Evolutionary conservation across 2,888 invertebrate species (phyloP).

Genomic region (Euzophera pinguis): DNA sequence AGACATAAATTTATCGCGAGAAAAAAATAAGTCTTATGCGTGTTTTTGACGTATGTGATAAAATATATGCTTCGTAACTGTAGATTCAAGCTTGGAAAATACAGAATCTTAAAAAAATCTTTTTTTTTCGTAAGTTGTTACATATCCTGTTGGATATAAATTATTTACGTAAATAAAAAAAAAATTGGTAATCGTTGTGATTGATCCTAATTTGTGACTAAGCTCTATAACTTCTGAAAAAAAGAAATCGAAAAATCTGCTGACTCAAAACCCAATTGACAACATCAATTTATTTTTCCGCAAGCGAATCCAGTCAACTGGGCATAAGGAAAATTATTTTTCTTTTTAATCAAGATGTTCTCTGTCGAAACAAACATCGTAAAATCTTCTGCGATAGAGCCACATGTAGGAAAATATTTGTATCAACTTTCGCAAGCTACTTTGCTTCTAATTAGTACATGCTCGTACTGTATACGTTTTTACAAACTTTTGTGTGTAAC

Average conservation of each 20-base stretch:
- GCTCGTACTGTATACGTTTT: too few relatives aligned
- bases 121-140: background rate
- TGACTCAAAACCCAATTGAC: background rate
- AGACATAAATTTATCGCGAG: background rate
- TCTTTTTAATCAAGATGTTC: conserved; percentile 38
- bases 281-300: conserved; percentile 7
- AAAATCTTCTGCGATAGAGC: conserved; percentile 35
- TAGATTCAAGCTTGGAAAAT: background rate
- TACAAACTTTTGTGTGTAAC: too few relatives aligned
- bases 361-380: conserved; percentile 49
- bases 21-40: conserved; percentile 7
- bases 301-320: conserved; percentile 19
- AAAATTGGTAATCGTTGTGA: too few relatives aligned
- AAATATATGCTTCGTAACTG: background rate
- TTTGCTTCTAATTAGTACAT: background rate
- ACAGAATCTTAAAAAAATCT: too few relatives aligned
- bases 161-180: too few relatives aligned
- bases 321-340: conserved; percentile 31
- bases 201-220: too few relatives aligned
- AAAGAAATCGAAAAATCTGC: background rate
- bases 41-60: background rate
- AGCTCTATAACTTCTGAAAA: too few relatives aligned
- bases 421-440: background rate
- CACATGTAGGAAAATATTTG: conserved; percentile 10
- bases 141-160: too few relatives aligned